Base-by-base conservation (phyloP, 2,888 invertebrate species). In the Camponotus fellah region DNA sequence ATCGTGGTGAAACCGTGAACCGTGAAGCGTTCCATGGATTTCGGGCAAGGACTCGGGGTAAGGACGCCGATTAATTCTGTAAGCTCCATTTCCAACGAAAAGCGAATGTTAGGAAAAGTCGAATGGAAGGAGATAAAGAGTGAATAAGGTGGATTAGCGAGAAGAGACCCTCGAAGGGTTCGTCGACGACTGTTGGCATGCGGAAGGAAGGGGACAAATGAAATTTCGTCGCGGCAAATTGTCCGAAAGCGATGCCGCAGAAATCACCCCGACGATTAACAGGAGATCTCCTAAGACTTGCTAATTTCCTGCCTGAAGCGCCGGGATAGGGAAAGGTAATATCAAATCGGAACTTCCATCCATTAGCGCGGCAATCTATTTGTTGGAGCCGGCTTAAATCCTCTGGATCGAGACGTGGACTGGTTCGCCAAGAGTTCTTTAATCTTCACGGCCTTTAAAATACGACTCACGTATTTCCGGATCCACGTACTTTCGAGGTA, bases 201-300 rank as follows among this genome's bases (percentile, higher is more conserved):
- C 69, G 60, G 46, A 37, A 40, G 32, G 74, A 56, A 75, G 87
- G 88, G 89, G 88, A 91, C 91, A 91, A 93, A 92, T 92, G 93
- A 93, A 93, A 93, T 93, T 93, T 92, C 91, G 87, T 87, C 89
- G 86, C 82, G 88, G 92, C 90, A 92, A 93, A 93, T 93, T 91
- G 92, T 92, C 91, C 91, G 90, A 92, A 89, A 92, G 91, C 87
- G 88, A 91, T 89, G 89, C 91, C 89, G 85, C 91, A 87, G 90
- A 92, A 91, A 91, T 91, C 92, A 88, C 88, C 90, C 87, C 84
- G 89, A 85, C 91, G 92, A 91, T 92, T 91, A 91, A 91, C 91
- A 81, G 81, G 82, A 69, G 83, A 76, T 86, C 89, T 86, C 84
- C 82, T 83, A 88, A 90, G 91, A 91, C 91, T 91, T 87, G 89